These are phyloP conservation scores for Linnaemya vulpina DNA, from an alignment of 2,888 invertebrate genomes.

Conservation along the genomic window DNA sequence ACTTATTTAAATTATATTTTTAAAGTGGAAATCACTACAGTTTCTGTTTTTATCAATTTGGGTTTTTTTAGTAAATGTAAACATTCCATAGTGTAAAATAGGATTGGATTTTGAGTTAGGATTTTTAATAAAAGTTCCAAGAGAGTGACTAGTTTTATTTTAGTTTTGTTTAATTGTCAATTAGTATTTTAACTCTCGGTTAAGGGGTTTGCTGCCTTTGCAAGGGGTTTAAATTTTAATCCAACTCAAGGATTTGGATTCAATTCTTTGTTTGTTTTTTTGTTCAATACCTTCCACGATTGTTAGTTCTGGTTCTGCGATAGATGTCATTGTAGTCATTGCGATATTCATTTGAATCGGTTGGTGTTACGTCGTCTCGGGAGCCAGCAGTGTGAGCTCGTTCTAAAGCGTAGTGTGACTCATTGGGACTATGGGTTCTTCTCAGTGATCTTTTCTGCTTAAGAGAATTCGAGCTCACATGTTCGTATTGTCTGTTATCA, in stretches of 20 bases:
- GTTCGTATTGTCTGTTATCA: slow-evolving; percentile 81
- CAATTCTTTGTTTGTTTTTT: slow-evolving; percentile 67
- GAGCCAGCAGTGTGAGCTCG: slow-evolving; percentile 75
- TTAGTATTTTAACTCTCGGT: slow-evolving; percentile 25
- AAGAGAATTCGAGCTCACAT: slow-evolving; percentile 75
- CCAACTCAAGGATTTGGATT: slow-evolving; percentile 41
- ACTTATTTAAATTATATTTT: slow-evolving; percentile 43
- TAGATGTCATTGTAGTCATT: slow-evolving; percentile 76
- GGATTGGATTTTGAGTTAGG: slow-evolving; percentile 38
- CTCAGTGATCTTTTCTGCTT: slow-evolving; percentile 76
- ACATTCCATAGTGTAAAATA: slow-evolving; percentile 51
- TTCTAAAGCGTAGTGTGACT: slow-evolving; percentile 76
- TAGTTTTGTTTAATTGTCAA: slow-evolving; percentile 48
- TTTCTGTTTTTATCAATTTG: slow-evolving; percentile 29
- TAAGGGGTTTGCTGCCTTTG: slow-evolving; percentile 20
- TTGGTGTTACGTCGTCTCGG: slow-evolving; percentile 79
- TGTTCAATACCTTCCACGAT: slow-evolving; percentile 81
- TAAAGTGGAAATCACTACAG: slow-evolving; percentile 61
- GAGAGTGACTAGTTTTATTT: slow-evolving; percentile 45
- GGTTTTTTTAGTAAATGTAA: slow-evolving; percentile 31
- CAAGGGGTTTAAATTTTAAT: slow-evolving; percentile 49
- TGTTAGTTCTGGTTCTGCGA: slow-evolving; percentile 76
- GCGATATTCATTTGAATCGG: slow-evolving; percentile 66
- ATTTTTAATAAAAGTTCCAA: slow-evolving; percentile 7
- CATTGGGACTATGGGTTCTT: slow-evolving; percentile 76